Evolutionary conservation across 37 sponge, comb jelly and placozoan genomes (phyloP).

Genomic region (Haliclona indistincta): DNA sequence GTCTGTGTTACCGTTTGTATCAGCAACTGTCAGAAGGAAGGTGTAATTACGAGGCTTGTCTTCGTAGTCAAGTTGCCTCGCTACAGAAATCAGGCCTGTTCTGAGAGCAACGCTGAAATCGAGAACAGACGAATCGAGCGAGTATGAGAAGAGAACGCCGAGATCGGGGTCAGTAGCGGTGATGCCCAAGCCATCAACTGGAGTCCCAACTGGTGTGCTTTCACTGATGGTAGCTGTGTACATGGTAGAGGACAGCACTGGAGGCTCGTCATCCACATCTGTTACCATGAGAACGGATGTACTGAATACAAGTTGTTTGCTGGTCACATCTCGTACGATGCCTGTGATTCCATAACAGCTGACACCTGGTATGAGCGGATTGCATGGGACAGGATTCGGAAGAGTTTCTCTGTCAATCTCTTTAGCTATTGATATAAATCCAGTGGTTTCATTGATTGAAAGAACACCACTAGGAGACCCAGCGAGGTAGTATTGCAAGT

Average conservation of each 20-base stretch:
- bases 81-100: slow-evolving; percentile 31
- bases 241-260: slow-evolving; percentile 22
- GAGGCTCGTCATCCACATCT: slow-evolving; percentile 64
- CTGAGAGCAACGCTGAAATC: slow-evolving; percentile 16
- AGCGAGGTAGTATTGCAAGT: slow-evolving; percentile 21
- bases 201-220: neutral
- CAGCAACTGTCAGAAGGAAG: slow-evolving; percentile 31
- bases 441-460: slow-evolving; percentile 24
- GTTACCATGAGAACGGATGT: slow-evolving; percentile 3
- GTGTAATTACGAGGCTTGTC: slow-evolving; percentile 8
- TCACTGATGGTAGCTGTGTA: slow-evolving; percentile 47
- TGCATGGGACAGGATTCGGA: slow-evolving; percentile 4
- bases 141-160: slow-evolving; percentile 33
- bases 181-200: slow-evolving; percentile 18
- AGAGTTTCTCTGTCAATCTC: slow-evolving; percentile 53
- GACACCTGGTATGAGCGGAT: too few species aligned
- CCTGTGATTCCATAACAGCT: slow-evolving; percentile 28
- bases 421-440: slow-evolving; percentile 27
- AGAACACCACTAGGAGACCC: slow-evolving; percentile 24
- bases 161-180: slow-evolving; percentile 53
- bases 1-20: slow-evolving; percentile 13
- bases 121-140: slow-evolving; percentile 21
- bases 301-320: neutral
- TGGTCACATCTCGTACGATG: slow-evolving; percentile 19
- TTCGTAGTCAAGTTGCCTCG: slow-evolving; percentile 50